A percentile compares a stretch with the other conserved stretches of the same genome.
phyloP scores from a whole-genome alignment of 2,113 vertebrate genomes.

The Platysternon megacephalum region DNA sequence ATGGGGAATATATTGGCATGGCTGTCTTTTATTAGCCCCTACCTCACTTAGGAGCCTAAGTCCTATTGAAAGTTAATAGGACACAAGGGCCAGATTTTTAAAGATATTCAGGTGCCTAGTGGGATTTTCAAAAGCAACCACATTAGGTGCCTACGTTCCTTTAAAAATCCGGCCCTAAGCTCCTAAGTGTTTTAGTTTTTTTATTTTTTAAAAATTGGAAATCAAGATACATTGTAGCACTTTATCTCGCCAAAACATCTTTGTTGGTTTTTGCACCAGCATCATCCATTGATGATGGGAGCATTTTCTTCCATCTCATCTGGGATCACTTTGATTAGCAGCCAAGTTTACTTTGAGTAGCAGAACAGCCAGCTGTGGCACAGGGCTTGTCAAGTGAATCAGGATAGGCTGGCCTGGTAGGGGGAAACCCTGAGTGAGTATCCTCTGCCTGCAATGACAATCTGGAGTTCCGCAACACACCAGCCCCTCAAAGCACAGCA shows the following conservation, averaged over 20 bases:
- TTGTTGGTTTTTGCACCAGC: not conserved
- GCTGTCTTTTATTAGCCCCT: not conserved
- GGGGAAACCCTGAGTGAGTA: not conserved
- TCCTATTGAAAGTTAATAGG: not conserved
- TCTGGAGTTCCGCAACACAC: not conserved
- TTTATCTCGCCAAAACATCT: not conserved
- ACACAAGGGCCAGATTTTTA: not conserved
- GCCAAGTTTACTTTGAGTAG: fast-evolving
- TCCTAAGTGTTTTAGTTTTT: not conserved
- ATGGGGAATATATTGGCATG: not conserved
- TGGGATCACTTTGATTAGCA: not conserved
- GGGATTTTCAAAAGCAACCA: not conserved
- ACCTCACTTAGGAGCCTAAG: not conserved
- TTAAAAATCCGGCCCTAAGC: not conserved
- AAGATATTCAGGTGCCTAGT: not conserved
- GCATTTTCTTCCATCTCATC: not conserved
- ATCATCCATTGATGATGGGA: not conserved
- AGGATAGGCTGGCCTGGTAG: not conserved
- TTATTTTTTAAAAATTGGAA: not conserved
- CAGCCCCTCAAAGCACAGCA: not conserved
- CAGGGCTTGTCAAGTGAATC: not conserved
- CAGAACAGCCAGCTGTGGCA: not conserved
- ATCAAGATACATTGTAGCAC: not conserved
- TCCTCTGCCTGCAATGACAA: not conserved
- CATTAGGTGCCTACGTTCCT: not conserved